A percentile compares a stretch with the other conserved stretches of the same genome.
phyloP scores from a whole-genome alignment of 2,888 invertebrate species.

The Drosophila seclusa region DNA sequence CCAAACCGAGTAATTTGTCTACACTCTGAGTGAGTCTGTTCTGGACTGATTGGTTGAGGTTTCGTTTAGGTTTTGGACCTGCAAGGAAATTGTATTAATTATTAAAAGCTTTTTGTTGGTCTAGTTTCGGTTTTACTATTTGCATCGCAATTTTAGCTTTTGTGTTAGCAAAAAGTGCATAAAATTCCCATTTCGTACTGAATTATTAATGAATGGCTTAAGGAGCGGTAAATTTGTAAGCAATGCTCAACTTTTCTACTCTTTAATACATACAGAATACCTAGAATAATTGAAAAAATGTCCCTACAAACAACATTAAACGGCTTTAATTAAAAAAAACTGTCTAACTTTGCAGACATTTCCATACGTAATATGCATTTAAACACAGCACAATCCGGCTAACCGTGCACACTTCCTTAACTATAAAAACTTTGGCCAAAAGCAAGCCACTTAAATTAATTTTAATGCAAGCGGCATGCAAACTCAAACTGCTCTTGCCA shows the following conservation, averaged over 20 bases:
- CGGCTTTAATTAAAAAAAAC: conserved; percentile 60
- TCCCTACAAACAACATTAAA: conserved; percentile 20
- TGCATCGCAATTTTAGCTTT: not conserved
- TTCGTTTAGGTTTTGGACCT: conserved; percentile 19
- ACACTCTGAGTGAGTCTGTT: not conserved
- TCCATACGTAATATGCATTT: conserved; percentile 55
- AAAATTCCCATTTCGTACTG: not conserved
- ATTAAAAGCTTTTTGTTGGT: conserved; percentile 49
- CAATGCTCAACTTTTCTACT: not conserved
- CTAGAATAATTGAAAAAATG: not conserved
- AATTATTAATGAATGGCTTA: not conserved
- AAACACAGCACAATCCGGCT: conserved; percentile 20
- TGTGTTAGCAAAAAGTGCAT: no score
- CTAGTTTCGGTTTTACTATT: conserved; percentile 4
- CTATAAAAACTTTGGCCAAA: conserved; percentile 64
- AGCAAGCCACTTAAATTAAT: conserved; percentile 75
- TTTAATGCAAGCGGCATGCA: conserved; percentile 67
- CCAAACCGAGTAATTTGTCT: conserved; percentile 49
- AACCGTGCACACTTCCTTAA: conserved; percentile 34
- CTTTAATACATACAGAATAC: not conserved
- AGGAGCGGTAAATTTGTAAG: not conserved
- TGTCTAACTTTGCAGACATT: conserved; percentile 65
- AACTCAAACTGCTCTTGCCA: conserved; percentile 28
- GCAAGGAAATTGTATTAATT: conserved; percentile 50
- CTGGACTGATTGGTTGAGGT: conserved; percentile 19